Conservation (phyloP, 2,888 invertebrate species). For the Nomada fucata region DNA sequence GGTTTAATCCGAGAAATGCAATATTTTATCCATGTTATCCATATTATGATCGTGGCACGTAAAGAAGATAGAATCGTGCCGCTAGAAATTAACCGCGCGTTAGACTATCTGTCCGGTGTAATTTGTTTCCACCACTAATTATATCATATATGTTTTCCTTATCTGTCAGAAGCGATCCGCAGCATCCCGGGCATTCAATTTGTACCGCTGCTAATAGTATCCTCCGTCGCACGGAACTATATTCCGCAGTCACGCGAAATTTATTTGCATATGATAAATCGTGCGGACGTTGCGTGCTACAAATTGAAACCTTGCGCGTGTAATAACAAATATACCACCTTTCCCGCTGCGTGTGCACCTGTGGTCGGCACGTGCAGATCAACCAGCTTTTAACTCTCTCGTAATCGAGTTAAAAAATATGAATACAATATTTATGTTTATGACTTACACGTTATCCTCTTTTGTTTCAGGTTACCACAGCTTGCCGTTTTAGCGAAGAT, state of each 20-base stretch:
- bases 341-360: constrained; percentile 1
- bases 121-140: constrained; percentile 62
- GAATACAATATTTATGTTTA: not conserved
- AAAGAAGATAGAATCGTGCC: constrained; percentile 35
- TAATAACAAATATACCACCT: constrained; percentile 40
- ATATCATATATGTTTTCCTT: constrained; percentile 56
- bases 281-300: constrained; percentile 25
- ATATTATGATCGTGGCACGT: constrained; percentile 41
- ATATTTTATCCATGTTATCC: not conserved
- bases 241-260: constrained; percentile 57
- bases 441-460: constrained; percentile 53
- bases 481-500: constrained; percentile 95
- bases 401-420: not conserved
- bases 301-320: constrained; percentile 52
- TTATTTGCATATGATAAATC: constrained; percentile 65
- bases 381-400: not conserved
- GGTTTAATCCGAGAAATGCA: not conserved
- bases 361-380: not conserved
- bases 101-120: constrained; percentile 47
- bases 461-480: constrained; percentile 93
- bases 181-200: constrained; percentile 61
- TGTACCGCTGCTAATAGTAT: constrained; percentile 58
- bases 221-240: constrained; percentile 25
- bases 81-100: constrained; percentile 13
- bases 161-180: constrained; percentile 62